Evolutionary conservation across 2,888 invertebrate genomes (phyloP).

Genomic region (Drosophila affinis): DNA sequence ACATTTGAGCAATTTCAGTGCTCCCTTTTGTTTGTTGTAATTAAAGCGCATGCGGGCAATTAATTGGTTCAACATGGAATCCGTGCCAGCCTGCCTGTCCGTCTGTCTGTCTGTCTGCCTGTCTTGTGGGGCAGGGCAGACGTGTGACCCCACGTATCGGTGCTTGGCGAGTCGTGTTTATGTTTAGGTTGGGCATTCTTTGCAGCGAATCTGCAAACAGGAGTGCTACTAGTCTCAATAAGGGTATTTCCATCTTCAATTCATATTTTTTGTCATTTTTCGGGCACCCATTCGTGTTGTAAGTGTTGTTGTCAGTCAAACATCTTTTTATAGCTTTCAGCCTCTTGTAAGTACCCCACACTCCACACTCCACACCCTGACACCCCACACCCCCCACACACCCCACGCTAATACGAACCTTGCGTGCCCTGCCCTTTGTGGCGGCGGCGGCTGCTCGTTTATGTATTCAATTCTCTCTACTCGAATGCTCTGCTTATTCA

Average conservation of each 20-base stretch:
- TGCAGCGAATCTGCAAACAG: background rate
- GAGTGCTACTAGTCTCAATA: background rate
- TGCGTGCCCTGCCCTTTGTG: constrained; percentile 46
- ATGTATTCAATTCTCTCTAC: constrained; percentile 28
- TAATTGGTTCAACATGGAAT: constrained; percentile 66
- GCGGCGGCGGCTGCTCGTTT: constrained; percentile 23
- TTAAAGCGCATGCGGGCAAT: constrained; percentile 76
- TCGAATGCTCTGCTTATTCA: constrained; percentile 56
- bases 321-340: background rate
- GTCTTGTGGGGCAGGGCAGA: background rate
- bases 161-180: constrained; percentile 22
- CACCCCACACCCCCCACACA: no score
- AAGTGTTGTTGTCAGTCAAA: background rate
- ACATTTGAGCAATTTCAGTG: constrained; percentile 48
- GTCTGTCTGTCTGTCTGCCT: constrained; percentile 3
- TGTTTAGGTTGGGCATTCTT: constrained; percentile 36
- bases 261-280: background rate
- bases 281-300: background rate
- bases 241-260: background rate
- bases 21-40: constrained; percentile 52
- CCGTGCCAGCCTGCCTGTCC: constrained; percentile 36
- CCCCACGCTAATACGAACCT: constrained; percentile 14
- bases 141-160: background rate
- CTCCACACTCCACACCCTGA: background rate
- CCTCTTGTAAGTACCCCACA: background rate